Conservation (phyloP, 2,113 vertebrate species). For the Aptenodytes patagonicus region DNA sequence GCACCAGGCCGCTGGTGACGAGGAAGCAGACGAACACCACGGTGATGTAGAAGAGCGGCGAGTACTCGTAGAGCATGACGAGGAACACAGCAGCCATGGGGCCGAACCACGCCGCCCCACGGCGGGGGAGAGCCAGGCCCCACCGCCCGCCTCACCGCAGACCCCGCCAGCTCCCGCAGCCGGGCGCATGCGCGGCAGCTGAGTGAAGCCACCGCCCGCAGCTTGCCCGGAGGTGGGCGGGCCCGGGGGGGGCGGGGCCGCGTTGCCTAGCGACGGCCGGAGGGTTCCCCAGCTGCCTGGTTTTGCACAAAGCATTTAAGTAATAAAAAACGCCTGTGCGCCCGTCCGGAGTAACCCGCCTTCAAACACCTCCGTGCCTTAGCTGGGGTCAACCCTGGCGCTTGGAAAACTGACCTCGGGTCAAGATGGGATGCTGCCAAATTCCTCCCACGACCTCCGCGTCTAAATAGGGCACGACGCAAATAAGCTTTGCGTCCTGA, state of each 20-base stretch:
- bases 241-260: not conserved
- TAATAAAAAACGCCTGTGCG: not conserved
- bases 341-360: not conserved
- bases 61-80: slow-evolving; percentile 89
- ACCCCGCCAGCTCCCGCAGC: not conserved
- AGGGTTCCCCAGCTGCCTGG: not conserved
- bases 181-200: not conserved
- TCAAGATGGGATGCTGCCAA: not conserved
- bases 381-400: not conserved
- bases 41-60: slow-evolving; percentile 88
- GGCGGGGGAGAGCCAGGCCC: slow-evolving; percentile 5
- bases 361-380: not conserved
- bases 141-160: not conserved
- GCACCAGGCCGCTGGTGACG: slow-evolving; percentile 89
- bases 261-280: not conserved
- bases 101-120: not conserved
- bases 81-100: slow-evolving; percentile 86
- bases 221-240: not conserved
- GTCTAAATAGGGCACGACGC: rapidly evolving
- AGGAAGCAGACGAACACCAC: slow-evolving; percentile 90
- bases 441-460: rapidly evolving
- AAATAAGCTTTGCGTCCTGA: rapidly evolving
- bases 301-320: rapidly evolving
- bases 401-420: no score
- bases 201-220: not conserved